These are phyloP conservation scores for Melanophora roralis DNA, from an alignment of 2,888 invertebrate genomes.

Conservation along the genomic window DNA sequence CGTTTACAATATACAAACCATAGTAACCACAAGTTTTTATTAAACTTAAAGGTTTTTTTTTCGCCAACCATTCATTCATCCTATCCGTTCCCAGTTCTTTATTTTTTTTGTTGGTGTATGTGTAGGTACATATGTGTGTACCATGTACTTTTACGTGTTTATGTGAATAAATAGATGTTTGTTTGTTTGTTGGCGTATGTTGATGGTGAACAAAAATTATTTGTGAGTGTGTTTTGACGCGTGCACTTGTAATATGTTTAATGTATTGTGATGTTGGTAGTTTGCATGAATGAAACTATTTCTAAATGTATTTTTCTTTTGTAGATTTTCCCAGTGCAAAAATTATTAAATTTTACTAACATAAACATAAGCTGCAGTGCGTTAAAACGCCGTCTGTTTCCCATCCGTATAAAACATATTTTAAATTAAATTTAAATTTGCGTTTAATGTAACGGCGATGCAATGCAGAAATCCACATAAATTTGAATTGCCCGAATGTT, in stretches of 20 bases:
- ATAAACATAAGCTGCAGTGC: slow-evolving; percentile 6
- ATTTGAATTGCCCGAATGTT: slow-evolving; percentile 64
- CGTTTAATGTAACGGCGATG: slow-evolving; percentile 52
- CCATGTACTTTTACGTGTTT: too few species aligned
- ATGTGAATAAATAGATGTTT: not conserved
- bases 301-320: not conserved
- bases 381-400: not conserved
- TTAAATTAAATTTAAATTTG: slow-evolving; percentile 37
- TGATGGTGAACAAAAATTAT: slow-evolving; percentile 20
- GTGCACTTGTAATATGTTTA: slow-evolving; percentile 54
- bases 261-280: slow-evolving; percentile 43
- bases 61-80: not conserved
- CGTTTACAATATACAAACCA: slow-evolving; percentile 48
- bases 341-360: slow-evolving; percentile 53
- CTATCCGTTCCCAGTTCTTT: slow-evolving; percentile 15
- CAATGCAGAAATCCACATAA: slow-evolving; percentile 68
- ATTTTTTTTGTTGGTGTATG: slow-evolving; percentile 8
- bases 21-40: slow-evolving; percentile 60
- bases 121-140: too few species aligned
- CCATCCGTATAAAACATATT: slow-evolving; percentile 1
- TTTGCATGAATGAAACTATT: not conserved
- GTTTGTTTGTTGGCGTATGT: slow-evolving; percentile 1
- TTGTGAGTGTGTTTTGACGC: slow-evolving; percentile 50
- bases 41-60: slow-evolving; percentile 52
- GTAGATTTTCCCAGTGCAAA: slow-evolving; percentile 28